A percentile compares a stretch with the other conserved stretches of the same genome.
These are phyloP conservation scores for Falco biarmicus DNA, from an alignment of 2,797 vertebrate species.

Conservation along the genomic window DNA sequence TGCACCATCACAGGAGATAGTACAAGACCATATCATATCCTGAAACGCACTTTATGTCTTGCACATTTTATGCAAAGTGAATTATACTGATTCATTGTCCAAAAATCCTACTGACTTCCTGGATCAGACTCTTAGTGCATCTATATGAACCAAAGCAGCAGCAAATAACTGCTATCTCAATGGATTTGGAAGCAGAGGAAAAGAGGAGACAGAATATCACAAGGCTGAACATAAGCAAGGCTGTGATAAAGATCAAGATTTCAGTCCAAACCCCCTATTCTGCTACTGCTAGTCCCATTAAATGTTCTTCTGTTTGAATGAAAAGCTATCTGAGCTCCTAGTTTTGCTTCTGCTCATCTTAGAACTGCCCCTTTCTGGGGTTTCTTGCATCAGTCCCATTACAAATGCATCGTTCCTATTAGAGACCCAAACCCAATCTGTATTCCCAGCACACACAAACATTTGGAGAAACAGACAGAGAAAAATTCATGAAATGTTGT, in stretches of 20 bases:
- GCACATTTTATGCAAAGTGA: not conserved
- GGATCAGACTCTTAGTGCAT: conserved; percentile 1
- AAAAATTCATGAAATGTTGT: not conserved
- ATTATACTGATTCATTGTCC: conserved; percentile 20
- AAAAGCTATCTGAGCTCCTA: not conserved
- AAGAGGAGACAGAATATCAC: not conserved
- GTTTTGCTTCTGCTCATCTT: not conserved
- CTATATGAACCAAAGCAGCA: conserved; percentile 6
- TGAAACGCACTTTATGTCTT: not conserved
- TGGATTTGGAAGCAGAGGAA: not conserved
- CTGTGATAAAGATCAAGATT: not conserved
- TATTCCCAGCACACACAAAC: not conserved
- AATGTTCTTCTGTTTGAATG: not conserved
- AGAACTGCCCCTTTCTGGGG: not conserved
- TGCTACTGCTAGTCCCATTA: not conserved
- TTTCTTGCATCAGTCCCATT: not conserved
- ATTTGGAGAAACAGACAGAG: not conserved
- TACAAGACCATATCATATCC: not conserved
- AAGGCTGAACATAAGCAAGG: not conserved
- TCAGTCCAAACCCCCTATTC: not conserved
- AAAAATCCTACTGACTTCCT: conserved; percentile 36
- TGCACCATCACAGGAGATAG: not conserved
- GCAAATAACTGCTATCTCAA: conserved; percentile 8
- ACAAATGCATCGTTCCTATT: not conserved
- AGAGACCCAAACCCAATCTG: not conserved